phyloP scores from a whole-genome alignment of 1,140 invertebrate genomes.

The Drosophila micromelanica region DNA sequence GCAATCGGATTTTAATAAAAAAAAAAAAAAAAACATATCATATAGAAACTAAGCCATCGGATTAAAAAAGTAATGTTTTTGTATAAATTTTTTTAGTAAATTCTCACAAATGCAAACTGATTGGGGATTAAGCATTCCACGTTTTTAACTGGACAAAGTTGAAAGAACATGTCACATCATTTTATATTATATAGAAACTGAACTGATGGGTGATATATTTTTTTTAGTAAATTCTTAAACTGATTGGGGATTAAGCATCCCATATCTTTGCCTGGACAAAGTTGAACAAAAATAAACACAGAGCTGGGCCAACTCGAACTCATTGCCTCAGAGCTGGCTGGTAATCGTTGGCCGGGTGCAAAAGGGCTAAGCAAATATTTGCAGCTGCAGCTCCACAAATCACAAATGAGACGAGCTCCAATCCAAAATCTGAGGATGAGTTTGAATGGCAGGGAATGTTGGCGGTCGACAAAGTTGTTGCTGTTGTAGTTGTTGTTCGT shows the following conservation, averaged over 20 bases:
- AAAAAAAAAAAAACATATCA: no score
- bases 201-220: no score
- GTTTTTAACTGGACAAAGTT: no score
- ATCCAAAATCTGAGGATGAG: constrained; percentile 18
- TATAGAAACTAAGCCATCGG: no score
- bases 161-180: no score
- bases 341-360: constrained; percentile 61
- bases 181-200: no score
- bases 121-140: no score
- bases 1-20: no score
- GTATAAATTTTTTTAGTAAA: no score
- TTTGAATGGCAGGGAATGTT: neutral
- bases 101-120: no score
- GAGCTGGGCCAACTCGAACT: neutral
- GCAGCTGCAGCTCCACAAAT: constrained; percentile 63
- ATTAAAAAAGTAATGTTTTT: no score
- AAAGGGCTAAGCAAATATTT: constrained; percentile 80
- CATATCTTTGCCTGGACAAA: constrained; percentile 32
- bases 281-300: constrained; percentile 67
- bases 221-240: neutral
- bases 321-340: constrained; percentile 9
- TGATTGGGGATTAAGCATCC: constrained; percentile 44
- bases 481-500: neutral
- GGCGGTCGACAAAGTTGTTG: neutral
- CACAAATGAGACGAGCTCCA: constrained; percentile 63